Conservation (phyloP, 2,113 vertebrate genomes). For the Eclectus roratus region DNA sequence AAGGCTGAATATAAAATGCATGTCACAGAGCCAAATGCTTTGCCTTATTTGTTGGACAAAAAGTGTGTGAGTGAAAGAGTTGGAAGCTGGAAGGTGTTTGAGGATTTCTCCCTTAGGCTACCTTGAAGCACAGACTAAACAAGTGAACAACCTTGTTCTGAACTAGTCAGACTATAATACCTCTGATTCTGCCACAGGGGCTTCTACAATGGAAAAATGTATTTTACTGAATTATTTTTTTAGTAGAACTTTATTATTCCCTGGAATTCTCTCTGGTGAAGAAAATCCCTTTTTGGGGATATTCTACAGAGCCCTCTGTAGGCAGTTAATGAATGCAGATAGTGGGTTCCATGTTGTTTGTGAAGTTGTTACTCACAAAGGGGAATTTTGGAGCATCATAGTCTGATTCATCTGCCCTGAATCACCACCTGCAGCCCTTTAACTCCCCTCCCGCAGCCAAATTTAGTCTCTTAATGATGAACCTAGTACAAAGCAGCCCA, state of each 20-base stretch:
- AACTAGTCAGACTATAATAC: neutral
- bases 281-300: neutral
- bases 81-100: neutral
- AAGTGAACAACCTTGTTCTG: neutral
- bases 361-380: neutral
- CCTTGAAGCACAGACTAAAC: neutral
- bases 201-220: neutral
- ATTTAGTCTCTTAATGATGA: neutral
- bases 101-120: neutral
- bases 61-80: neutral
- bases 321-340: neutral
- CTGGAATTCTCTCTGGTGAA: neutral
- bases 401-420: neutral
- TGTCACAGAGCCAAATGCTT: neutral
- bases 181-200: neutral
- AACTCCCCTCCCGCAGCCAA: neutral
- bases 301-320: neutral
- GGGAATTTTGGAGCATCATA: neutral
- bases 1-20: neutral
- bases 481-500: fast-evolving
- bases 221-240: neutral
- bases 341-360: neutral
- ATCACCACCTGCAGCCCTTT: neutral
- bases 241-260: neutral
- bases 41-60: neutral